Base-by-base conservation (phyloP, 2,113 vertebrate species). In the Progne subis region DNA sequence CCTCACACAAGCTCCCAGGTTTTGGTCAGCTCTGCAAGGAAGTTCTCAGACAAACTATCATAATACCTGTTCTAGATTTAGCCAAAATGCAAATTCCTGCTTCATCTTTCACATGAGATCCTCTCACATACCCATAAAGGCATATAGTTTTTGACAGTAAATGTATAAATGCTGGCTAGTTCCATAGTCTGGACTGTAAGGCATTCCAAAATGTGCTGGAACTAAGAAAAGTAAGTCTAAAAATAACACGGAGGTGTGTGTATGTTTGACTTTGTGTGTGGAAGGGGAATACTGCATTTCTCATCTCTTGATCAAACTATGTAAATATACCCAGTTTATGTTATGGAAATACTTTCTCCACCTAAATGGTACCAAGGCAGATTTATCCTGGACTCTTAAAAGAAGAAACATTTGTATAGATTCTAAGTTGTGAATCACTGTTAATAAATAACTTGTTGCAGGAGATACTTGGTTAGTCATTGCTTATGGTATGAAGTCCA, bases 381-480 rank as follows among this genome's bases (percentile, higher is more conserved):
- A 56, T 44, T 86, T 21, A 53, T 88, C 44, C 63, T 31, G 53
- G 67, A 37, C 37, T 74, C 71, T 59, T 63, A 47, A 53, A 41
- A 72, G 29, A 56, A 52, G 4, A 52, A 65, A n/a, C 16, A 9
- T 81, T 55, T 61, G 21, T 67, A n/a, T 57, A 49, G 50, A 59
- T 63, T 81, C 37, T 77, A n/a, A 67, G 86, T 89, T 88, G n/a
- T 61, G 63, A 44, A 69, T 94, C 46, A 57, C n/a, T 69, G 53
- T 65, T 69, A 80, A 80, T 64, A 86, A 90, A 91, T 77, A 83
- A 56, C 71, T 65, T 87, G 52, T 86, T 92, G 80, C 55, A 92
- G 80, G 68, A 86, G 25, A 64, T 69, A 34, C 71, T 90, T 72
- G 44, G 24, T 92, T 90, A 95, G 67, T 92, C 82, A 80, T 53